These are phyloP conservation scores for Bambusicola thoracicus DNA, from an alignment of 2,113 vertebrate species.

Conservation along the genomic window DNA sequence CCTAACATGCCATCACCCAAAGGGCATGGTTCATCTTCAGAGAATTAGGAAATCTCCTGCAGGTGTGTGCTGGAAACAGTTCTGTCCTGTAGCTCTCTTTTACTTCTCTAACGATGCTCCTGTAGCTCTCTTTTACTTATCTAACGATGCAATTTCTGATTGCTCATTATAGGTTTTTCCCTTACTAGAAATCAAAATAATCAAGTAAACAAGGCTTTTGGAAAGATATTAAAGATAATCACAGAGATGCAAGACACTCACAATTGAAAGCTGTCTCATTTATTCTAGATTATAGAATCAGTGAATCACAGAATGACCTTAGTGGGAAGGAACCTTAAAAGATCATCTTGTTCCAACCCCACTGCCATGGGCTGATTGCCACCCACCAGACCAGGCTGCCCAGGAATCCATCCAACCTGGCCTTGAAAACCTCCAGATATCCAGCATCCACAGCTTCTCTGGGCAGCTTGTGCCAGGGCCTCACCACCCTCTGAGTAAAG, in stretches of 20 bases:
- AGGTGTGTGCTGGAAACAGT: not conserved
- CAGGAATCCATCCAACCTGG: too few relatives aligned
- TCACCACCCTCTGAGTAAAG: too few relatives aligned
- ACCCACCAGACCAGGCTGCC: too few relatives aligned
- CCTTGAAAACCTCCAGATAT: too few relatives aligned
- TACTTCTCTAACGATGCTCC: not conserved
- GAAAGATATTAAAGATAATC: not conserved
- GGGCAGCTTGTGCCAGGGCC: too few relatives aligned
- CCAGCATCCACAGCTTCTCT: too few relatives aligned
- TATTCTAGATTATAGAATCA: too few relatives aligned
- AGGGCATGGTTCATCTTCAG: not conserved
- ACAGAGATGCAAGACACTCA: not conserved
- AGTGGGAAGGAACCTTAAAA: too few relatives aligned
- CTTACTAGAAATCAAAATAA: not conserved
- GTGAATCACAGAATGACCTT: too few relatives aligned
- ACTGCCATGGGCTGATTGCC: too few relatives aligned
- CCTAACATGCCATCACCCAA: not conserved
- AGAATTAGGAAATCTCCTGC: not conserved
- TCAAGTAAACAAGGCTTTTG: not conserved
- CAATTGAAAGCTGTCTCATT: not conserved
- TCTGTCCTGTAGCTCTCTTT: not conserved
- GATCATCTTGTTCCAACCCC: too few relatives aligned
- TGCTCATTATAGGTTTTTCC: not conserved
- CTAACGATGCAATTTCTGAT: not conserved
- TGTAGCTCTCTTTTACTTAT: not conserved